Evolutionary conservation across 1,140 invertebrate genomes (phyloP).

Genomic region (Octopus bimaculoides): DNA sequence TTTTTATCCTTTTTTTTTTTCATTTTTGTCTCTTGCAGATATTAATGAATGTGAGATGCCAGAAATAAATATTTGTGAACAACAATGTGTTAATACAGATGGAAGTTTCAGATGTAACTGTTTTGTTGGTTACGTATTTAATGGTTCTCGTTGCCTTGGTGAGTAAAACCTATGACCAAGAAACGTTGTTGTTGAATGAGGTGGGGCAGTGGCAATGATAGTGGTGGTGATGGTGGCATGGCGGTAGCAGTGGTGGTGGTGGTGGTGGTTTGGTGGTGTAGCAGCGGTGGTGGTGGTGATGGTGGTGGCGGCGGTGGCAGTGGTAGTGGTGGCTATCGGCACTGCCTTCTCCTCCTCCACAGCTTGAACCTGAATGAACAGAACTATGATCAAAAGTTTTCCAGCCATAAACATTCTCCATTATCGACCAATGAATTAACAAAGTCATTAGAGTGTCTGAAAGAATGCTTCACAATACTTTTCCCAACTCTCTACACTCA

Average conservation of each 20-base stretch:
- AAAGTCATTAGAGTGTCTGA: too few relatives aligned
- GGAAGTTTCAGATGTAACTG: not conserved
- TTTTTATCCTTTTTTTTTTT: not conserved
- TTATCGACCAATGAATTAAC: too few relatives aligned
- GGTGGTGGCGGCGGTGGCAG: not conserved
- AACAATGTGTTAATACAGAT: slow-evolving; percentile 54
- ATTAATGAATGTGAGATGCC: slow-evolving; percentile 53
- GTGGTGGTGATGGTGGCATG: not conserved
- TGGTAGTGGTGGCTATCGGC: not conserved
- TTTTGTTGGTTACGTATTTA: not conserved
- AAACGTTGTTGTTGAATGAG: not conserved
- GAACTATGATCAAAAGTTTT: too few relatives aligned
- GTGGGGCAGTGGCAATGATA: too few relatives aligned
- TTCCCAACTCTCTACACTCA: too few relatives aligned
- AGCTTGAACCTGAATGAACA: too few relatives aligned
- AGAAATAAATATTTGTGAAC: slow-evolving; percentile 57
- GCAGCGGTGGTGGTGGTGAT: not conserved
- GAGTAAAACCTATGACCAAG: slow-evolving; percentile 10
- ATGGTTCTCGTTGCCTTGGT: not conserved
- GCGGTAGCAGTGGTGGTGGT: not conserved
- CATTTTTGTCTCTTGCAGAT: slow-evolving; percentile 39
- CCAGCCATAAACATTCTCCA: too few relatives aligned
- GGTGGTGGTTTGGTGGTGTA: too few relatives aligned
- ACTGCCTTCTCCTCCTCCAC: too few relatives aligned
- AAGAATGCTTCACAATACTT: too few relatives aligned